Base-by-base conservation (phyloP, 2,888 invertebrate genomes). In the Xylophagus ater region DNA sequence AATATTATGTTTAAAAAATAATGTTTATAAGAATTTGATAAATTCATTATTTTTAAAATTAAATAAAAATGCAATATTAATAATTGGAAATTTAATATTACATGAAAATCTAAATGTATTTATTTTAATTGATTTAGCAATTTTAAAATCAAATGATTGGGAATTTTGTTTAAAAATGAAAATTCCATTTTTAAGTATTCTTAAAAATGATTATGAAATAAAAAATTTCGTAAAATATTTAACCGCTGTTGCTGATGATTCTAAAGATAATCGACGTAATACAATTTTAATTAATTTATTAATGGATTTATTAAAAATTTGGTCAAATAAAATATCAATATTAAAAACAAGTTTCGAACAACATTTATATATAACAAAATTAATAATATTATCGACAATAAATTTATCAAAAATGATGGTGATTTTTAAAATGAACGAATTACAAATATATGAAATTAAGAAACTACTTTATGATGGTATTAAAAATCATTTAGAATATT, bases 361-460 rank as follows among this genome's bases (percentile, higher is more conserved):
- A 47, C 84, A 84, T 51, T 62, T 81, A 46, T 80, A 76, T 47
- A 65, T 84, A 3, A 75, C 81, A 0, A 77, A 81, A 56, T 52
- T 80, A 18, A 66, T 86, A 1, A 58, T 85, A 10, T 51, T 76
- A 12, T 64, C 72, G 0, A 61, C 72, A 0, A 73, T 71, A 48
- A 71, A 69, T 48, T 56, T 71, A n/a, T n/a, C n/a, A 36, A 62
- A 63, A 10, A 51, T 56, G 1, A 51, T 65, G 25, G 14, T 30
- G 7, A 34, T 25, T 10, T 32, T 25, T 9, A 37, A 35, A 25
- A 26, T 62, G 54, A 55, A 49, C 55, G 41, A 50, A 31, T 36
- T 50, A 2, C 29, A 48, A 12, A 47, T 47, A 8, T 43, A 46
- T 12, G 48, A 52, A 14, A 44, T 56, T 12, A 60, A 58, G 37